Base-by-base conservation (phyloP, 1,140 invertebrate genomes). In the Ceratosolen fusciceps region DNA sequence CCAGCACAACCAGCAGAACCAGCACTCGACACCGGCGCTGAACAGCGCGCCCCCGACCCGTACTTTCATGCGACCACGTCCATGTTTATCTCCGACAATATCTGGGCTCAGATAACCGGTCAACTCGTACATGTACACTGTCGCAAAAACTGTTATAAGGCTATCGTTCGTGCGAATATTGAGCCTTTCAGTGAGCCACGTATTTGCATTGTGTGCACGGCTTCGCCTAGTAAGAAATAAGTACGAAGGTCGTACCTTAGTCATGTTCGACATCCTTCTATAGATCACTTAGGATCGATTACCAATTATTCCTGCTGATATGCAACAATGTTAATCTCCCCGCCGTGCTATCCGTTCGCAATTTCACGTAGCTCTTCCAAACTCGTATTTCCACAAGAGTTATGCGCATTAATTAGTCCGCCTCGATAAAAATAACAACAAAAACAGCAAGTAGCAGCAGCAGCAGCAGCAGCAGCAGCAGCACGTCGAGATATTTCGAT, bases 301-400 rank as follows among this genome's bases (percentile, higher is more conserved):
- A 67, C 77, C 60, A 79, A 72, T 72, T 73, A 73, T 79, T 67
- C 72, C 43, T 24, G 34, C 56, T 58, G 54, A 79, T 74, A 74
- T 74, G 73, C 37, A 74, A 54, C 70, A 34, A 31, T 70, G 39
- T 70, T 49, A 49, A 10, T 12, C 67, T 62, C 29, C n/a, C n/a
- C n/a, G n/a, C n/a, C n/a, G n/a, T 31, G 29, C 58, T 34, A n/a
- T n/a, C 9, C 58, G 16, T 34, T 72, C 9, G 43, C 37, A 12
- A 68, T 68, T 68, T 68, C 19, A 60, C 39, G 39, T 47, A 24
- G 43, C 14, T 49, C 49, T 52, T 29, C 26, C 16, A 52, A 31
- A 71, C 19, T 71, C 34, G 29, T 70, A 26, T 49, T 49, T 16
- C n/a, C 29, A 10, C 12, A 71, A 71, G 47, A 71, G 49, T 54